Evolutionary conservation across 2,888 invertebrate species (phyloP).

Genomic region (Schizotus pectinicornis): DNA sequence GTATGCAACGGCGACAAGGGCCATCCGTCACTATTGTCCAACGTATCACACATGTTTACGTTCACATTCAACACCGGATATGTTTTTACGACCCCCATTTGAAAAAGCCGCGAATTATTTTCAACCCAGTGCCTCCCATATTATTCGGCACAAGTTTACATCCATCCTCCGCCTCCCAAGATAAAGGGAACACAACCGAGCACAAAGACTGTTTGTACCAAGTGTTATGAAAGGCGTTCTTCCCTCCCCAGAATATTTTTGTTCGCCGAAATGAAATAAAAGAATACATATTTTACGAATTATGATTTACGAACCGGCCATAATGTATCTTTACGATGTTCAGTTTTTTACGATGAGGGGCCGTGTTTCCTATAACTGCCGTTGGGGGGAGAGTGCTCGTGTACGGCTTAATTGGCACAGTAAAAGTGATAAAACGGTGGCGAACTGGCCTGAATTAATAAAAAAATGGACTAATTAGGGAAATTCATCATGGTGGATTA

Average conservation of each 20-base stretch:
- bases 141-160: constrained; percentile 1
- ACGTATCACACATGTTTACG: constrained; percentile 41
- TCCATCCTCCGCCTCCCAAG: not conserved
- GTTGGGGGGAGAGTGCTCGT: constrained; percentile 1
- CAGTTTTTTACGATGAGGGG: constrained; percentile 24
- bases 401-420: constrained; percentile 14
- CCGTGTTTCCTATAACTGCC: constrained; percentile 18
- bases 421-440: constrained; percentile 5
- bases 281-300: constrained; percentile 30
- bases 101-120: constrained; percentile 47
- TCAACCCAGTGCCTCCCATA: constrained; percentile 34
- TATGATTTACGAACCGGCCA: constrained; percentile 30
- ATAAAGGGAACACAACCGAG: too few species aligned
- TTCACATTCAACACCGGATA: constrained; percentile 44
- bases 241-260: constrained; percentile 10
- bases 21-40: constrained; percentile 21
- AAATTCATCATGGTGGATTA: too few species aligned
- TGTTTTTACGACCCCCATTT: constrained; percentile 44
- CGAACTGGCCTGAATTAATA: not conserved
- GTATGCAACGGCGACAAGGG: constrained; percentile 7
- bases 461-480: too few species aligned
- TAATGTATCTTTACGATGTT: constrained; percentile 30
- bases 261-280: constrained; percentile 31
- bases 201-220: constrained; percentile 11
- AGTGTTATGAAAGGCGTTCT: not conserved